phyloP scores from a whole-genome alignment of 1,140 invertebrate species.

The Habropoda laboriosa region DNA sequence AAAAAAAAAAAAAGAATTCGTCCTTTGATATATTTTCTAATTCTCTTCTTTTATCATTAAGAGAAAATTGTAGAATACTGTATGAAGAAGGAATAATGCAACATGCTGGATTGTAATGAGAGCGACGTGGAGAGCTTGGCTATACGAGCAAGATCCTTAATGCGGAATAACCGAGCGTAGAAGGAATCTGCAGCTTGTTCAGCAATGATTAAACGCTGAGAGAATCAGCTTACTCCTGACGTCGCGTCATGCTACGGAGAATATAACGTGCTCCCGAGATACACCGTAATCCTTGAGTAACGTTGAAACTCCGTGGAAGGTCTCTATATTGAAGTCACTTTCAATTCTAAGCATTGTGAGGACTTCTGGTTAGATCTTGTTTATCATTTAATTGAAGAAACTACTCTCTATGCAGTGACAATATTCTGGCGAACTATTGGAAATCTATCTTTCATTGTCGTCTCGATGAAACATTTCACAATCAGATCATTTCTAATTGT shows the following conservation, averaged over 20 bases:
- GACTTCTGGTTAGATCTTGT: no score
- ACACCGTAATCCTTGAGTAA: conserved; percentile 1
- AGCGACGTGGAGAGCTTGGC: not conserved
- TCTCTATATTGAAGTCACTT: not conserved
- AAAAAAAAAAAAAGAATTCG: no score
- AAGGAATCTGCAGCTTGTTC: conserved; percentile 31
- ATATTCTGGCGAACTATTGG: no score
- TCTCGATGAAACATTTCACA: no score
- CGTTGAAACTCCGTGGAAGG: not conserved
- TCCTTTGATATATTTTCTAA: no score
- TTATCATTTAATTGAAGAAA: no score
- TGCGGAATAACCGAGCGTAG: not conserved
- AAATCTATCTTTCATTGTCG: no score
- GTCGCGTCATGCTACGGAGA: conserved; percentile 34
- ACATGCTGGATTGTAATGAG: not conserved
- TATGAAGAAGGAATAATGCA: not conserved
- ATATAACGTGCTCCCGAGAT: conserved; percentile 4
- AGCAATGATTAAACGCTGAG: conserved; percentile 41
- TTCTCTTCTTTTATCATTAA: no score
- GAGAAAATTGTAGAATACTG: no score
- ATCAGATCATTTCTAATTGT: no score
- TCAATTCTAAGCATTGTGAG: not conserved
- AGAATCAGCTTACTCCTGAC: conserved; percentile 45
- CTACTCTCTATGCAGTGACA: no score
- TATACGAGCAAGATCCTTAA: not conserved